Percentiles rank a stretch among this genome's conserved stretches.
Evolutionary conservation across 2,888 invertebrate species (phyloP).

Genomic region (Tetanocera ferruginea): DNA sequence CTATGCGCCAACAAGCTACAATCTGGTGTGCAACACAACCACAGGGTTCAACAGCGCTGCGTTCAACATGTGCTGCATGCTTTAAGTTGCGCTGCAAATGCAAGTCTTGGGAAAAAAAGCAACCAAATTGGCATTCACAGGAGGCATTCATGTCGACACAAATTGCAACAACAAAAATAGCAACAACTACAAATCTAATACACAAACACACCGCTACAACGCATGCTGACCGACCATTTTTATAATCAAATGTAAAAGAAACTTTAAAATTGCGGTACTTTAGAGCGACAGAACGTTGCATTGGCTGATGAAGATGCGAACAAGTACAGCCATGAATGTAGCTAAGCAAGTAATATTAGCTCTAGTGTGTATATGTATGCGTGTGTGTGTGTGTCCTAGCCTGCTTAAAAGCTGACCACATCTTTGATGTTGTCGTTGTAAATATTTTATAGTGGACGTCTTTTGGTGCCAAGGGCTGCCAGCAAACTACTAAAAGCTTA

Average conservation of each 20-base stretch:
- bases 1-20: neutral
- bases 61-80: neutral
- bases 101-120: neutral
- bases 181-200: neutral
- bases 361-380: neutral
- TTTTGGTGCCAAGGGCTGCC: conserved; percentile 4
- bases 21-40: neutral
- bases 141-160: neutral
- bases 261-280: conserved; percentile 3
- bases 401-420: neutral
- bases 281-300: neutral
- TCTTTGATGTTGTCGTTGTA: neutral
- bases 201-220: neutral
- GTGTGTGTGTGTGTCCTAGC: neutral
- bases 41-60: neutral
- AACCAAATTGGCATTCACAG: neutral
- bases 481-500: neutral
- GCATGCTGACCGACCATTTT: conserved; percentile 13
- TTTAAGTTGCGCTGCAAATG: too few relatives aligned
- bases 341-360: conserved; percentile 9
- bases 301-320: neutral
- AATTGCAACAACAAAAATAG: neutral
- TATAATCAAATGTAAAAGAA: conserved; percentile 7
- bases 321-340: conserved; percentile 2
- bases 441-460: neutral